A percentile compares a stretch with the other conserved stretches of the same genome.
These are phyloP conservation scores for Chironomus striatipennis DNA, from an alignment of 1,140 invertebrate species.

Conservation along the genomic window DNA sequence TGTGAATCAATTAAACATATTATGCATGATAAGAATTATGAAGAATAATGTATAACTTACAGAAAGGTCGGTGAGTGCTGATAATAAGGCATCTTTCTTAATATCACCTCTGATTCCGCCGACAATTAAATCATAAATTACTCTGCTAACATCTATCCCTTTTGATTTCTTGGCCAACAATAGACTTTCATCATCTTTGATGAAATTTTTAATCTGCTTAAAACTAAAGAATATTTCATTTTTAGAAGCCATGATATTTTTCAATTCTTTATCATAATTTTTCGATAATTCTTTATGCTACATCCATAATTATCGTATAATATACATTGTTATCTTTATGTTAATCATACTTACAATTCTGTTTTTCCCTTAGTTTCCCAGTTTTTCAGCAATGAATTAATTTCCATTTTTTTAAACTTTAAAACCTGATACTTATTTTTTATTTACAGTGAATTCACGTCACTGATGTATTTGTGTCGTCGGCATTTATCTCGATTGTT, in stretches of 20 bases:
- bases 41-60: slow-evolving; percentile 44
- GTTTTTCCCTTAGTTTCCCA: neutral
- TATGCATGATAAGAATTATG: slow-evolving; percentile 25
- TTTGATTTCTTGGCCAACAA: slow-evolving; percentile 46
- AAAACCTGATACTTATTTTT: neutral
- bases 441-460: too few species aligned
- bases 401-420: neutral
- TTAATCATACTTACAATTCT: neutral
- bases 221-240: slow-evolving; percentile 40
- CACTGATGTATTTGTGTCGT: too few species aligned
- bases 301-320: neutral
- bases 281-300: neutral
- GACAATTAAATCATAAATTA: slow-evolving; percentile 54
- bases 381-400: neutral
- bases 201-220: slow-evolving; percentile 43
- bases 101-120: slow-evolving; percentile 57
- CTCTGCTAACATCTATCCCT: slow-evolving; percentile 44
- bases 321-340: neutral
- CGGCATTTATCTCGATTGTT: too few species aligned
- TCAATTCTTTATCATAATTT: neutral
- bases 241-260: neutral
- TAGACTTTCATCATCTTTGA: slow-evolving; percentile 46
- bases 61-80: slow-evolving; percentile 55
- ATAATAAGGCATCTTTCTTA: slow-evolving; percentile 60
- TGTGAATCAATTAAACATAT: slow-evolving; percentile 40